Percentiles rank a stretch among this genome's conserved stretches.
Evolutionary conservation across 2,113 vertebrate species (phyloP).

Genomic region (Mastomys coucha): DNA sequence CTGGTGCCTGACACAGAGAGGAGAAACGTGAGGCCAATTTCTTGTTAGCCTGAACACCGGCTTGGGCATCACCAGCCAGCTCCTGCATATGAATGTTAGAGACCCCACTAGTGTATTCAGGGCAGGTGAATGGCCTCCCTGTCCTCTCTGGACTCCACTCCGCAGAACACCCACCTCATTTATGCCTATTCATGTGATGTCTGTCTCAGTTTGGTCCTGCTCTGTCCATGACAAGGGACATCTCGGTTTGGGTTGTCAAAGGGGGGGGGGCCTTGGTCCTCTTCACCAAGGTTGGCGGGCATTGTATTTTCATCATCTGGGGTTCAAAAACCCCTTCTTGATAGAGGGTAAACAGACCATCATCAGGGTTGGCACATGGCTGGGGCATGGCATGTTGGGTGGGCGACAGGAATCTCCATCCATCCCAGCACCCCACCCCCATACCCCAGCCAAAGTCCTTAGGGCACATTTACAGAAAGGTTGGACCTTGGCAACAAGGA

Average conservation of each 20-base stretch:
- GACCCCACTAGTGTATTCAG: background rate
- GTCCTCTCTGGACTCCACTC: background rate
- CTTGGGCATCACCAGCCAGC: background rate
- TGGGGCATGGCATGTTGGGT: background rate
- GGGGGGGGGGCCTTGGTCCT: background rate
- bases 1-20: slow-evolving; percentile 58
- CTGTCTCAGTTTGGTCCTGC: background rate
- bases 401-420: slow-evolving; percentile 54
- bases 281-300: background rate
- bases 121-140: background rate
- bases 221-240: background rate
- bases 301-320: background rate
- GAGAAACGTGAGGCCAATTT: slow-evolving; percentile 3
- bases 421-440: background rate
- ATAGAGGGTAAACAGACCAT: background rate
- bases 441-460: background rate
- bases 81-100: background rate
- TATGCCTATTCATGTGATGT: slow-evolving; percentile 1
- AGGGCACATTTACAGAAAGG: background rate
- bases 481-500: background rate
- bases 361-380: background rate
- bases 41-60: background rate
- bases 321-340: background rate
- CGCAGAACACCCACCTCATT: background rate
- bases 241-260: too few relatives aligned